Percentiles rank a stretch among this genome's conserved stretches.
These are phyloP conservation scores for Calephelis perditalis DNA, from an alignment of 2,888 invertebrate genomes.

Conservation along the genomic window DNA sequence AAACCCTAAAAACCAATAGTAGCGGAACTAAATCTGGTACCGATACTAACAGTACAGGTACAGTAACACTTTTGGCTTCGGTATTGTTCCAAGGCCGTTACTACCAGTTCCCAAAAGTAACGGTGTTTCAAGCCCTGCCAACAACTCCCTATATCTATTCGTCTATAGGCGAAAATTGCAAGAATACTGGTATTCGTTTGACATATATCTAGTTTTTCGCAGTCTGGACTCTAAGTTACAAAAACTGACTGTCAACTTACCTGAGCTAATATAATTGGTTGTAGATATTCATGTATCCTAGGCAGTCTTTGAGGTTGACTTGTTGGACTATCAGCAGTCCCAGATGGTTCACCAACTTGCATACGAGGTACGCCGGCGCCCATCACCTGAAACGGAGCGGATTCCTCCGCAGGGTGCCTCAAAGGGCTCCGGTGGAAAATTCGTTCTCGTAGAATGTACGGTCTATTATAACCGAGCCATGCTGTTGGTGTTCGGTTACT, in stretches of 20 bases:
- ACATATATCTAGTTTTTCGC: too few relatives aligned
- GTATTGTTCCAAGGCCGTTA: too few relatives aligned
- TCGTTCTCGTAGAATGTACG: conserved; percentile 43
- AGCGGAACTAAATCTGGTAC: too few relatives aligned
- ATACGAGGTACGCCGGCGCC: conserved; percentile 73
- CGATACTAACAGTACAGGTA: too few relatives aligned
- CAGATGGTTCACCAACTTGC: conserved; percentile 76
- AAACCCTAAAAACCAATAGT: too few relatives aligned
- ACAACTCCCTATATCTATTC: too few relatives aligned
- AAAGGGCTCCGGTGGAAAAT: conserved; percentile 32
- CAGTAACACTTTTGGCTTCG: too few relatives aligned
- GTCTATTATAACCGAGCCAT: conserved; percentile 38
- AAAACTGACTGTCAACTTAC: conserved; percentile 35
- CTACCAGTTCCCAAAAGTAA: too few relatives aligned
- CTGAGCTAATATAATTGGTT: conserved; percentile 71
- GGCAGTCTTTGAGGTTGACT: conserved; percentile 48
- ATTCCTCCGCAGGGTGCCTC: conserved; percentile 35
- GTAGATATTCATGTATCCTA: conserved; percentile 64
- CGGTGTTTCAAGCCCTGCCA: too few relatives aligned
- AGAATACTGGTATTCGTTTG: too few relatives aligned
- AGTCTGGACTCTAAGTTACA: too few relatives aligned
- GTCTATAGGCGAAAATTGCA: too few relatives aligned
- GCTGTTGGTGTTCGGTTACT: conserved; percentile 39
- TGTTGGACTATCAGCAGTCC: conserved; percentile 38
- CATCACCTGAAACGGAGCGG: conserved; percentile 47